Base-by-base conservation (phyloP, 2,797 vertebrate genomes). In the Podarcis siculus region DNA sequence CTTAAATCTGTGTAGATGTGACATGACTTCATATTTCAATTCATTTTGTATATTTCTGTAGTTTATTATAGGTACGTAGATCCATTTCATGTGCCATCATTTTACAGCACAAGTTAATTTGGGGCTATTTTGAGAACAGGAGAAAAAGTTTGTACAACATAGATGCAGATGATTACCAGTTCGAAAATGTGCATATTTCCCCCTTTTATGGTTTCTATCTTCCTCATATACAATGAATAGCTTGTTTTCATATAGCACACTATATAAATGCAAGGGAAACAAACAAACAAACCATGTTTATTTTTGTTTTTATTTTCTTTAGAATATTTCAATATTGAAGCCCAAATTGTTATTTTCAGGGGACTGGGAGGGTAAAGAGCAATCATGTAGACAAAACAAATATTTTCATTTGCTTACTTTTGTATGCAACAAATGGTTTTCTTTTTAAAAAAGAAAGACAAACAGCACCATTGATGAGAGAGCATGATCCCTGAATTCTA, bases 401-500 rank as follows among this genome's bases (percentile, higher is more conserved):
- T 91, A 86, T 92, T 95, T 95, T 94, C 94, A 96, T 96, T 97
- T 96, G 96, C 96, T 92, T 97, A 93, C 93, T 97, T 96, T 93
- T 94, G 95, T 97, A 97, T 96, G 96, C 96, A 97, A 97, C 91
- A 92, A 93, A 95, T 93, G 93, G 95, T 93, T 91, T 91, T 91
- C 83, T 96, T 92, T 95, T 94, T 73, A 95, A 96, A 96, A 95
- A 92, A 83, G 89, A 94, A 93, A 95, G 95, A 91, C 89, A 94
- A 96, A 96, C 96, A 98, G 97, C 97, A 98, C 97, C 97, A 96
- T 97, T 97, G 96, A 98, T 97, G 96, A 73, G 49, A 97, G 97
- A 96, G 96, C 95, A 97, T 96, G 97, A 97, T 98, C 97, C 97
- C 97, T 98, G 97, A 97, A 97, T 97, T 97, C 97, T 97, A 97